Conservation (phyloP, 2,113 vertebrate genomes). For the Harpagus bidentatus region DNA sequence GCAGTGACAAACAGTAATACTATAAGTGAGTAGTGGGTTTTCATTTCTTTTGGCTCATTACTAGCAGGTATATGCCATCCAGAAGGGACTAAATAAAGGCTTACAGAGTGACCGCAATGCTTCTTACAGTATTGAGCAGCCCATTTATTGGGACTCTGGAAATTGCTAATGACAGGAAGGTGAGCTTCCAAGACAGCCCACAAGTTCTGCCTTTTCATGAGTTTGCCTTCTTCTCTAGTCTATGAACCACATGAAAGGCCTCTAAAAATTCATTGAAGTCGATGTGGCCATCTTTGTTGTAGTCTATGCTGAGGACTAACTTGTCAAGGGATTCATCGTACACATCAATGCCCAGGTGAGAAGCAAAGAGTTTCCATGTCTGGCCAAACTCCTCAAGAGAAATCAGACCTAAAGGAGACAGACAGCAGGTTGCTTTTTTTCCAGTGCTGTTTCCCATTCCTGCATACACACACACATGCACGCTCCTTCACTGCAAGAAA, state of each 20-base stretch:
- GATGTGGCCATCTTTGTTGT: conserved; percentile 94
- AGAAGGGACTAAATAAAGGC: background rate
- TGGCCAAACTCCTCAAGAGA: conserved; percentile 91
- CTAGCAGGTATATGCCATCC: background rate
- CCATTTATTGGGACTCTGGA: background rate
- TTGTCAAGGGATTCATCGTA: conserved; percentile 80
- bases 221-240: conserved; percentile 70
- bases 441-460: background rate
- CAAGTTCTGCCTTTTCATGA: background rate
- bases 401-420: conserved; percentile 82
- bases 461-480: rapidly evolving
- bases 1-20: background rate
- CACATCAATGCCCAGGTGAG: conserved; percentile 79
- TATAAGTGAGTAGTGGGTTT: background rate
- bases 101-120: background rate
- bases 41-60: background rate
- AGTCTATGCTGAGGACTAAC: conserved; percentile 86
- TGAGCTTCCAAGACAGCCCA: background rate
- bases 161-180: background rate
- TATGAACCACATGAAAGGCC: conserved; percentile 92
- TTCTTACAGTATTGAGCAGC: background rate
- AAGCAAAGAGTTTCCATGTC: conserved; percentile 91
- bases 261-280: conserved; percentile 97
- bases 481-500: background rate
- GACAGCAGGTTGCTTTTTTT: background rate